Evolutionary conservation across 1,140 invertebrate genomes (phyloP), one percentile per base, ranked within the genome.

Genomic region (Colletes gigas): DNA sequence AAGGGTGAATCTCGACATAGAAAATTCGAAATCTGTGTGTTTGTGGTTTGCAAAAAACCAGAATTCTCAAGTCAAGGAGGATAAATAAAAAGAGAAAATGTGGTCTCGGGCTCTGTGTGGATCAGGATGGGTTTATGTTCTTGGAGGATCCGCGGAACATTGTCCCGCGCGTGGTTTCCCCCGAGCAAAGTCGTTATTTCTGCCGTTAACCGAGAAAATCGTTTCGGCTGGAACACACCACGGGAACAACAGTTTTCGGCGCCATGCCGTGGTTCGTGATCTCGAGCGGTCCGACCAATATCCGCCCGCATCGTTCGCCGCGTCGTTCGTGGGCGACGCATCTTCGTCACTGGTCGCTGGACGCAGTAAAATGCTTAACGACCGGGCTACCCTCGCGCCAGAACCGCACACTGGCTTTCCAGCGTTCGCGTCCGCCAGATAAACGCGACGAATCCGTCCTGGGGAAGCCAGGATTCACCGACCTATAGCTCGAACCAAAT

Each of bases 301-400:
- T 84, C 77, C 72, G 68, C 19, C 67, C 78, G 73, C 78, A 73
- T 80, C 30, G 47, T 65, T 55, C 14, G 12, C 0, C 60, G 21
- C 39, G 15, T 65, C 59, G 79, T 71, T 71, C 41, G 68, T 17
- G 54, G 50, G 0, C 65, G 55, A 75, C 67, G 70, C 70, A 50
- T 80, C 78, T 72, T 68, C 62, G 82, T 81, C 77, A 75, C 39
- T 50, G 71, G 63, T 54, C 83, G 60, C 69, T 74, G 60, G 52
- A 39, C 62, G 73, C 67, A 50, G 69, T 81, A 81, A 84, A 85
- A 57, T 50, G 72, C 69, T 85, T 84, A 85, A 84, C 83, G 77
- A 85, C 77, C 66, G 60, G 9, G 39, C 44, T 54, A 60, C 52
- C 30, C 5, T 73, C 10, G 17, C 6, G 7, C 17, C 65, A 10